Base-by-base conservation (phyloP, 2,113 vertebrate genomes). In the Corythoichthys intestinalis region DNA sequence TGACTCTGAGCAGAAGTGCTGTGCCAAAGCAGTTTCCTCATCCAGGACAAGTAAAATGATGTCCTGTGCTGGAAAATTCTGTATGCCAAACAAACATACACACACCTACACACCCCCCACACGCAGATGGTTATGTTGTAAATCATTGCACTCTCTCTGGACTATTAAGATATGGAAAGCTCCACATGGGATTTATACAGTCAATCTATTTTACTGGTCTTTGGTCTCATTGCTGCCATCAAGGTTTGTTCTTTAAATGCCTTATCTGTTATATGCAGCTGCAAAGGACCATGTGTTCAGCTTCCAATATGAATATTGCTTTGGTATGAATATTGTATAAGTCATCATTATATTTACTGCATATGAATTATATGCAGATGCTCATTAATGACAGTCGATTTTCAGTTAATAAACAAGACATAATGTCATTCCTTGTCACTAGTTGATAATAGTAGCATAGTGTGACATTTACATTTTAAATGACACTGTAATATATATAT, bases 91-190 rank as follows among this genome's bases (percentile, higher is more conserved):
- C 64, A 75, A 52, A 67, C 60, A 38, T n/a, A 14, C 35, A 35
- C 59, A 50, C 71, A 64, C 37, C n/a, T 56, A 67, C 49, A 17
- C 49, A 6, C 15, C 61, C 49, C 72, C 69, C 68, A 73, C 62
- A 28, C 74, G 82, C 70, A 68, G 58, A 48, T 2, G 15, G 76
- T 83, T 81, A 80, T 80, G 85, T 74, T 83, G 83, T 89, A 90
- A 88, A 88, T 90, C 88, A 76, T 79, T 85, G 84, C 69, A 77
- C 85, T 84, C 85, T 79, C 62, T 39, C 87, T 89, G 85, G 75
- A 77, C 86, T 88, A 88, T 91, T 91, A 90, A 92, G 88, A 91
- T 91, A 91, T 89, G 86, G 86, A 81, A 78, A 77, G 73, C 84
- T 77, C 80, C 86, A 83, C 84, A 85, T 85, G 79, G 88, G 84